A percentile compares a stretch with the other conserved stretches of the same genome.
These are phyloP conservation scores for Rhyacophila evoluta DNA, from an alignment of 2,888 invertebrate species.

Conservation along the genomic window DNA sequence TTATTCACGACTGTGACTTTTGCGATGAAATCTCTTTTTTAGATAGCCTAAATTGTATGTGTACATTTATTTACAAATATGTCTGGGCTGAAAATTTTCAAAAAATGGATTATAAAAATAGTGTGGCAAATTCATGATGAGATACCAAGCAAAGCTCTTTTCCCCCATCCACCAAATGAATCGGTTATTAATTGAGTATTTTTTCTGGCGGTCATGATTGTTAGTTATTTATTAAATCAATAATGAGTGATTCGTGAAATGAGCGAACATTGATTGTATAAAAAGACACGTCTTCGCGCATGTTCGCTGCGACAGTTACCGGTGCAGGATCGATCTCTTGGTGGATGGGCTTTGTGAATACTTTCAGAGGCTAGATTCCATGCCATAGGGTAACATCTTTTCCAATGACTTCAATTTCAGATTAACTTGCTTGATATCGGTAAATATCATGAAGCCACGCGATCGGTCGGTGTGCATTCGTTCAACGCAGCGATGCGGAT, in stretches of 20 bases:
- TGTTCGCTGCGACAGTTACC: background rate
- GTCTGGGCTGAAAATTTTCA: constrained; percentile 31
- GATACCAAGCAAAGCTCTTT: constrained; percentile 74
- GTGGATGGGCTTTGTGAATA: constrained; percentile 52
- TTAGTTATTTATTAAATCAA: background rate
- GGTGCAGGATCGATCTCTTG: constrained; percentile 37
- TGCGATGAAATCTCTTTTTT: too few relatives aligned
- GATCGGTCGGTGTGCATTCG: constrained; percentile 34
- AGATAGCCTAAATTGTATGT: too few relatives aligned
- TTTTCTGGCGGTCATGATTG: constrained; percentile 28
- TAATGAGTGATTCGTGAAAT: background rate
- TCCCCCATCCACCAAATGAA: constrained; percentile 71
- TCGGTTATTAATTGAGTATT: constrained; percentile 33
- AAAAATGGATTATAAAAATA: background rate
- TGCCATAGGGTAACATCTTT: constrained; percentile 40
- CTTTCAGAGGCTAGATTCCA: constrained; percentile 55
- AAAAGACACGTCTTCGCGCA: background rate
- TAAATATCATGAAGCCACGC: constrained; percentile 51
- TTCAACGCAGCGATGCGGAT: constrained; percentile 29
- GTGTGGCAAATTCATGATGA: constrained; percentile 59
- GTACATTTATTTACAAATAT: too few relatives aligned
- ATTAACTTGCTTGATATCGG: constrained; percentile 52
- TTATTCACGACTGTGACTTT: too few relatives aligned
- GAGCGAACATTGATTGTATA: background rate
- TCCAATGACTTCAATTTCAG: constrained; percentile 45